These are phyloP conservation scores for Caenorhabditis sulstoni DNA, from an alignment of 2,888 invertebrate species.

Conservation along the genomic window DNA sequence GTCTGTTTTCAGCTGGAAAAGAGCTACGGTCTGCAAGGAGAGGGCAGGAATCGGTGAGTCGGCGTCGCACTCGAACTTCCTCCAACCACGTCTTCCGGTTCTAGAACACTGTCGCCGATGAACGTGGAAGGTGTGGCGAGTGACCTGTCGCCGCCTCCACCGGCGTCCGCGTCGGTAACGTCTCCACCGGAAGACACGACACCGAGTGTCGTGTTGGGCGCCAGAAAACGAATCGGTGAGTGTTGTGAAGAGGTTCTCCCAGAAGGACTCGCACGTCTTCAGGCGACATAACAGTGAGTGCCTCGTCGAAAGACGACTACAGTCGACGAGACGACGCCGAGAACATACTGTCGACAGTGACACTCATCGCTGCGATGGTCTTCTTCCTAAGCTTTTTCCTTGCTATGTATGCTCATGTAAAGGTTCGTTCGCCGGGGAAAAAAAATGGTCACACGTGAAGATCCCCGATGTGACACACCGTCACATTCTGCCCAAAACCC, in stretches of 20 bases:
- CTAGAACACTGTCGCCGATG: conserved; percentile 39
- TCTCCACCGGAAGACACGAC: conserved; percentile 29
- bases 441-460: not conserved
- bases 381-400: conserved; percentile 84
- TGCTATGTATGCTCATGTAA: conserved; percentile 84
- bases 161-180: conserved; percentile 12
- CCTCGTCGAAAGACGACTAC: conserved; percentile 45
- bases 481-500: not conserved
- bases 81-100: not conserved
- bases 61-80: too few relatives aligned
- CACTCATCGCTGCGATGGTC: conserved; percentile 83
- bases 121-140: conserved; percentile 51
- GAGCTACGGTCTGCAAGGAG: conserved; percentile 49
- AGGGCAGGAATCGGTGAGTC: conserved; percentile 51
- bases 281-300: conserved; percentile 52
- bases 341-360: conserved; percentile 81
- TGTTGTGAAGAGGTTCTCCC: not conserved
- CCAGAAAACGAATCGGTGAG: conserved; percentile 42
- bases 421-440: conserved; percentile 75
- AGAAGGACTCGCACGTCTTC: too few relatives aligned
- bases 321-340: conserved; percentile 53
- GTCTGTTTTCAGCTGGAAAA: conserved; percentile 81
- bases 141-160: conserved; percentile 25
- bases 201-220: conserved; percentile 39
- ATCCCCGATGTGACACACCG: not conserved